A percentile compares a stretch with the other conserved stretches of the same genome.
Conservation (phyloP, 2,888 invertebrate genomes). For the Cerceris rybyensis region DNA sequence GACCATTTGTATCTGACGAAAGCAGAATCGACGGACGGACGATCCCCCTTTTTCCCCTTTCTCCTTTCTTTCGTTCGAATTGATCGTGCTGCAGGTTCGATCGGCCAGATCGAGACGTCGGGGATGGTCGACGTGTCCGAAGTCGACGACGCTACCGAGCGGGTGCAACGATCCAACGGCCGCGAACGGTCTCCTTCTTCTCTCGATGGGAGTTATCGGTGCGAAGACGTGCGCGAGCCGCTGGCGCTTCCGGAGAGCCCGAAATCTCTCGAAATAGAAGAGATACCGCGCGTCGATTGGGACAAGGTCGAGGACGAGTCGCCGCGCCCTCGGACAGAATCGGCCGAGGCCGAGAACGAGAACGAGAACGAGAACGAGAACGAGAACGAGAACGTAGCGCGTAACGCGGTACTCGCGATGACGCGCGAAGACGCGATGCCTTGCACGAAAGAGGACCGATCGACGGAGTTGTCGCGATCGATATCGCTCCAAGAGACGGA, state of each 20-base stretch:
- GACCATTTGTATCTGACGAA: not conserved
- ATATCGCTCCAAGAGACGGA: not conserved
- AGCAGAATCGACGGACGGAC: not conserved
- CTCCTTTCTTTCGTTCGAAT: not conserved
- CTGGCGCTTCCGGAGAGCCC: slow-evolving; percentile 61
- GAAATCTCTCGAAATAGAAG: slow-evolving; percentile 74
- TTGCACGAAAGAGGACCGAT: too few relatives aligned
- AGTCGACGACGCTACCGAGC: not conserved
- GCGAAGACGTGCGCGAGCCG: slow-evolving; percentile 61
- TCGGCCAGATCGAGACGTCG: not conserved
- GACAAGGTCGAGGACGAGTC: not conserved
- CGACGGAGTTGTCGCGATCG: too few relatives aligned
- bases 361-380: too few relatives aligned
- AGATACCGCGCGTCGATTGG: slow-evolving; percentile 58
- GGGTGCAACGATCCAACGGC: not conserved
- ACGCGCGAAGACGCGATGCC: too few relatives aligned
- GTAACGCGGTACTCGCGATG: too few relatives aligned
- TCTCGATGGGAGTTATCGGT: not conserved
- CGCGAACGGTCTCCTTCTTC: not conserved
- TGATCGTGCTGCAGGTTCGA: not conserved
- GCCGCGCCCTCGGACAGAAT: too few relatives aligned
- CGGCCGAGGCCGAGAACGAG: too few relatives aligned
- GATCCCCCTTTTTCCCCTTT: not conserved
- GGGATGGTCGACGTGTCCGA: not conserved
- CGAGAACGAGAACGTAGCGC: too few relatives aligned